phyloP scores from a whole-genome alignment of 1,140 invertebrate genomes.

The Cyphomyrmex costatus region DNA sequence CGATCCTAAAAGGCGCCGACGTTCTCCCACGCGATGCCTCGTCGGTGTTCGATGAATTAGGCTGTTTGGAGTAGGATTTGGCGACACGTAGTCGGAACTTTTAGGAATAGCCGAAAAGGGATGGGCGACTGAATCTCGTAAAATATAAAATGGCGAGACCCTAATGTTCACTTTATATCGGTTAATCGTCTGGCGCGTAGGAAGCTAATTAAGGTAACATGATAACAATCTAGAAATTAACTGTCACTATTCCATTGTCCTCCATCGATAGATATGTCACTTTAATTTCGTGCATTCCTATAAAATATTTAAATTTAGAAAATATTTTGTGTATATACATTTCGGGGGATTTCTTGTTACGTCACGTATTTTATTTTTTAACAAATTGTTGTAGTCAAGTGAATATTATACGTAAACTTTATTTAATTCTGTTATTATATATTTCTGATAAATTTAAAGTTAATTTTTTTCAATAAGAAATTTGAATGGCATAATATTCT shows the following conservation, averaged over 20 bases:
- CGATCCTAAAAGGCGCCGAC: conserved; percentile 65
- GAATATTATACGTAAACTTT: no score
- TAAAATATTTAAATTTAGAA: not conserved
- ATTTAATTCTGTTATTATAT: not conserved
- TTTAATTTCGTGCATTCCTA: not conserved
- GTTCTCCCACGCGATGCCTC: conserved; percentile 49
- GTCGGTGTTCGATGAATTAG: conserved; percentile 54
- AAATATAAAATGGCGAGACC: conserved; percentile 61
- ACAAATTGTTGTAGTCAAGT: not conserved
- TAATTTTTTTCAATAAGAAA: not conserved
- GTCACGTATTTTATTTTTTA: not conserved
- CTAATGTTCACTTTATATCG: conserved; percentile 39
- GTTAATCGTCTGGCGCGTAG: conserved; percentile 26
- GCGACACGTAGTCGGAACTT: conserved; percentile 73
- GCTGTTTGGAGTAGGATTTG: conserved; percentile 64
- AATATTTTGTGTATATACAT: not conserved
- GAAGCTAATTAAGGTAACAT: conserved; percentile 65
- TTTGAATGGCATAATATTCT: not conserved
- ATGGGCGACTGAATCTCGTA: conserved; percentile 37
- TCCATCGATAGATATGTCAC: not conserved
- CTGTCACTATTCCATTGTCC: not conserved
- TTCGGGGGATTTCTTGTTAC: not conserved
- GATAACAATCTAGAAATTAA: not conserved
- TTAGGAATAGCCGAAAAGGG: conserved; percentile 42
- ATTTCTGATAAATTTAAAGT: not conserved